Base-by-base conservation (phyloP, 1,140 invertebrate species). In the Diabrotica undecimpunctata region DNA sequence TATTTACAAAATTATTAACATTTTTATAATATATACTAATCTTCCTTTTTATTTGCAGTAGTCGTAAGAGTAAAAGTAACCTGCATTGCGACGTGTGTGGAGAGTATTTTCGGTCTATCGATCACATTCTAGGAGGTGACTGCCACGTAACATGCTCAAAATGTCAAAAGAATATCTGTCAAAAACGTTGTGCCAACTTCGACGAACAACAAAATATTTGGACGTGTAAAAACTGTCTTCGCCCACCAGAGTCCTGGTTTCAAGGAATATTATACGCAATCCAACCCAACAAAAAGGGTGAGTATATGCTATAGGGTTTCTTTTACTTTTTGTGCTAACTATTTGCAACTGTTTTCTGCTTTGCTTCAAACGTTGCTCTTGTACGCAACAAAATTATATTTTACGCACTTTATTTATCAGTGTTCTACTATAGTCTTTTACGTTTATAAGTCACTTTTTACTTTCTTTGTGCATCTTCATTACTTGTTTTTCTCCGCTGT, bases 81-180 rank as follows among this genome's bases (percentile, higher is more conserved):
- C 8, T 46, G 8, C 41, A 46, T 46, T 79, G 77, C 63, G 64
- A 66, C 61, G 71, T 77, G 11, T 79, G 77, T 61, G 76, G 75
- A 36, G 63, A 38, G 9, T 72, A 76, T 59, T 67, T 78, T 39
- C 62, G 71, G 37, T 74, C 75, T 6, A 70, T 72, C 11, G 64
- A 67, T 50, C 70, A 69, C 35, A 70, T 76, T 13, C 61, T 77
- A 25, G 68, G 72, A 66, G 36, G 57, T 13, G 71, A 70, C 12
- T 62, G 71, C 51, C 65, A 72, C 10, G 72, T 76, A n/a, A 74
- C 68, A 38, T 79, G 77, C 66, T 54, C 46, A 39, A 70, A 72
- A 72, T 79, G 77, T 69, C 68, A 66, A 11, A 53, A 58, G 54
- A 72, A 67, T 64, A 65, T 75, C 12, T 78, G 77, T 66, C 66